These are phyloP conservation scores for Otis tarda DNA, from an alignment of 2,113 vertebrate species.

Conservation along the genomic window DNA sequence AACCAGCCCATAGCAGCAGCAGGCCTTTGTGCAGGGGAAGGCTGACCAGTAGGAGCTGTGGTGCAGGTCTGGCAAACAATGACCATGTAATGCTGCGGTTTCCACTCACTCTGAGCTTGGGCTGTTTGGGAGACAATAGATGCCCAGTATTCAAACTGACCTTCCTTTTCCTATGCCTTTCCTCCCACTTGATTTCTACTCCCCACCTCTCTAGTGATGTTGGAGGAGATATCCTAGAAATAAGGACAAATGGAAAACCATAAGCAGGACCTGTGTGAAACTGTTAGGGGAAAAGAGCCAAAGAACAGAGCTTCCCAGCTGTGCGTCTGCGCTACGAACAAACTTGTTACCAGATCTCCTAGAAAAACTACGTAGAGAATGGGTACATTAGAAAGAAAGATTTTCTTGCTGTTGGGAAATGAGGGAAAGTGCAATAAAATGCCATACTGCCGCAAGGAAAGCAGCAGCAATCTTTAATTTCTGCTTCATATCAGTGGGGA, in stretches of 20 bases:
- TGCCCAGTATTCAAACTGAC: fast-evolving
- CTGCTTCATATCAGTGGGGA: background rate
- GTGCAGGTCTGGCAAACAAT: background rate
- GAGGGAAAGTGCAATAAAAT: background rate
- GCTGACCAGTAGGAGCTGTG: fast-evolving
- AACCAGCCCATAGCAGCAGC: background rate
- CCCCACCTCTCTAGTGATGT: background rate
- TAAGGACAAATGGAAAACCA: background rate
- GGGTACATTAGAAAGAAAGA: background rate
- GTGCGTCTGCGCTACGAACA: no score
- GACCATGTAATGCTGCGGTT: fast-evolving
- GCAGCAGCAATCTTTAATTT: background rate
- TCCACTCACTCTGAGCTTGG: background rate
- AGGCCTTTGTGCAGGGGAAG: background rate
- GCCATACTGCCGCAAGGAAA: background rate
- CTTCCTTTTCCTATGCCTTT: background rate
- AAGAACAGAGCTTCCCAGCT: background rate
- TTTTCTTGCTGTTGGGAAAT: background rate
- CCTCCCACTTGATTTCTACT: background rate
- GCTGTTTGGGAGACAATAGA: background rate
- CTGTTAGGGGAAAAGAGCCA: background rate
- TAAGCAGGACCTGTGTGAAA: background rate
- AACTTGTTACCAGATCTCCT: background rate
- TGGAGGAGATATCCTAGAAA: background rate
- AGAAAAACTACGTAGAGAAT: background rate